These are phyloP conservation scores for Porites evermanni DNA, from an alignment of 92 coral and sea anemone genomes.

Conservation along the genomic window DNA sequence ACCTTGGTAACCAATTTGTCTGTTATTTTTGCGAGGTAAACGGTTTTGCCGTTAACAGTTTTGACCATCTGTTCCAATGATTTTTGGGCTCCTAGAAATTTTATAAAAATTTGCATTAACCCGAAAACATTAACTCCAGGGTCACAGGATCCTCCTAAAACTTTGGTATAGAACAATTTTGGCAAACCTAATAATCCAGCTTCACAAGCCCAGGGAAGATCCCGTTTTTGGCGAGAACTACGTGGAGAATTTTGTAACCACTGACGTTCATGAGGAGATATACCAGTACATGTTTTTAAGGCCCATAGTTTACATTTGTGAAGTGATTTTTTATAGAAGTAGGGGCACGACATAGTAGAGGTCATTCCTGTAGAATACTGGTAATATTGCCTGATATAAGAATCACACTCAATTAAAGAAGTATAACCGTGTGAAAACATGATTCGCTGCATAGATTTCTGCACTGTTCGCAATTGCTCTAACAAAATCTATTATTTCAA, in stretches of 20 bases:
- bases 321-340: neutral
- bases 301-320: neutral
- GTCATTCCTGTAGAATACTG: neutral
- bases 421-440: conserved; percentile 9
- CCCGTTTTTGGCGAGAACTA: neutral
- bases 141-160: conserved; percentile 1
- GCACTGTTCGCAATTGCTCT: neutral
- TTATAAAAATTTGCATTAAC: neutral
- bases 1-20: neutral
- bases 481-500: neutral
- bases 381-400: neutral
- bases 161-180: neutral
- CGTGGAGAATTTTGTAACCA: neutral
- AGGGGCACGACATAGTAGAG: neutral
- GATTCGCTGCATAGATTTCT: neutral
- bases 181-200: neutral
- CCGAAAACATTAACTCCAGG: neutral
- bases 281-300: neutral
- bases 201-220: neutral
- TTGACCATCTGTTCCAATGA: neutral
- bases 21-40: neutral
- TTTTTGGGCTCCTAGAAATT: too few relatives aligned
- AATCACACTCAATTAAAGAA: conserved; percentile 25
- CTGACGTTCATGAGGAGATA: neutral
- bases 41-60: neutral